Percentiles rank a stretch among this genome's conserved stretches.
phyloP scores from a whole-genome alignment of 1,140 invertebrate species.

The Aporrectodea caliginosa region DNA sequence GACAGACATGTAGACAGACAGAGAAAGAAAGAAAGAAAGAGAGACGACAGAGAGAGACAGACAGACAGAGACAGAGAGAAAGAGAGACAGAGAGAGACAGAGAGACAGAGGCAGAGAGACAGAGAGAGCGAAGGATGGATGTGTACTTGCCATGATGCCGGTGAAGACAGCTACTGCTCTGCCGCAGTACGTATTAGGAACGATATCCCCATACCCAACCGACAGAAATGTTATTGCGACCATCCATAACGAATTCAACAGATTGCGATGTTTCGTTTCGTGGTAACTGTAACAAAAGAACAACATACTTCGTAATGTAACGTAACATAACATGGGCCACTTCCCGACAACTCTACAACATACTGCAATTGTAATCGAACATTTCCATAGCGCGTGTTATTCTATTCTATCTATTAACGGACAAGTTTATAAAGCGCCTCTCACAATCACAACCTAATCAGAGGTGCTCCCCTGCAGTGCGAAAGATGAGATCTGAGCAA shows the following conservation, averaged over 20 bases:
- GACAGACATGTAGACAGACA: background rate
- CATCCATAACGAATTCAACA: constrained; percentile 54
- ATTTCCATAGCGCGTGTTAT: no score
- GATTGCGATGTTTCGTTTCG: constrained; percentile 39
- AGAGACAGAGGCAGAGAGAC: no score
- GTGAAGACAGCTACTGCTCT: constrained; percentile 51
- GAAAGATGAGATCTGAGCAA: no score
- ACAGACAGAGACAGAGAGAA: background rate
- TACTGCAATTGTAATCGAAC: no score
- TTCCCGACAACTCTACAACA: no score
- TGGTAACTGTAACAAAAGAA: constrained; percentile 20
- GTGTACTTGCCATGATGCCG: constrained; percentile 38
- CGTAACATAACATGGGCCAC: no score
- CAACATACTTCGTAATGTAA: no score
- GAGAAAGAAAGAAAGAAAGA: no score
- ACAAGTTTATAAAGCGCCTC: no score
- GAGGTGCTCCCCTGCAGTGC: no score
- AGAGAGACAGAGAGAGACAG: background rate
- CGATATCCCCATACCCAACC: constrained; percentile 55
- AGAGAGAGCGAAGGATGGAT: background rate
- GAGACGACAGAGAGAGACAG: background rate
- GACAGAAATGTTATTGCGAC: constrained; percentile 54
- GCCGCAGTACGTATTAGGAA: constrained; percentile 53
- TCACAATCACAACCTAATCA: no score
- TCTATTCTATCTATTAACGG: no score